Evolutionary conservation across 35 echinoderm and acorn worm species (phyloP), one percentile per base, ranked within the genome.

Genomic region (Hemicentrotus pulcherrimus): DNA sequence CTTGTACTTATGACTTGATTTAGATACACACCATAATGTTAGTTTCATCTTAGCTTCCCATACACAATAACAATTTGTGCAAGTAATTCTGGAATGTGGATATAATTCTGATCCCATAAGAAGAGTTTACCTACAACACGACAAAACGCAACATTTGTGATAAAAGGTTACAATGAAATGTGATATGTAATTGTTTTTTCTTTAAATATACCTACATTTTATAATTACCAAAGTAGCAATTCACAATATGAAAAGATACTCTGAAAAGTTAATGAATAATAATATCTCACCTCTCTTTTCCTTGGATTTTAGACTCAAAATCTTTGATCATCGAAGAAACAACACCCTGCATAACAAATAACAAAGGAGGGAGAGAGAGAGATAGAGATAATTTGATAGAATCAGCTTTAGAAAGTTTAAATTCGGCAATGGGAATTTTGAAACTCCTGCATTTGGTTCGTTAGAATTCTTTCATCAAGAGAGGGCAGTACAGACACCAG

Each of bases 281-380:
- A 58, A 46, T 13, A 16, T 46, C 97, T 97, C 94, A 99, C 98
- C 97, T 99, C 94, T 99, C 98, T 98, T 97, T 96, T 15, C 97
- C 97, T 78, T 96, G 91, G 31, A 99, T 93, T 94, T 98, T 99
- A 59, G 47, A 95, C 95, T 99, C 98, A 85, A 97, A 95, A 46
- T 99, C 98, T 95, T 97, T 97, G 70, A 99, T 99, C 98, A 99
- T 99, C 22, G 98, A 99, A 55, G 87, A 93, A 9, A 99, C 98
- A 19, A 99, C 98, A 94, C 91, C 98, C 98, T 99, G 91, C 15
- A 61, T 32, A 94, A 94, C 92, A 13, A 95, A 15, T 6, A 78
- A 28, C 7, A 4, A 78, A n/a, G 65, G 4, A 78, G 6, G 7
- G 6, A 28, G 3, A 78, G 24, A 78, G 28, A 78, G 5, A 4